Base-by-base conservation (phyloP, 2,888 invertebrate species). In the Operophtera brumata region DNA sequence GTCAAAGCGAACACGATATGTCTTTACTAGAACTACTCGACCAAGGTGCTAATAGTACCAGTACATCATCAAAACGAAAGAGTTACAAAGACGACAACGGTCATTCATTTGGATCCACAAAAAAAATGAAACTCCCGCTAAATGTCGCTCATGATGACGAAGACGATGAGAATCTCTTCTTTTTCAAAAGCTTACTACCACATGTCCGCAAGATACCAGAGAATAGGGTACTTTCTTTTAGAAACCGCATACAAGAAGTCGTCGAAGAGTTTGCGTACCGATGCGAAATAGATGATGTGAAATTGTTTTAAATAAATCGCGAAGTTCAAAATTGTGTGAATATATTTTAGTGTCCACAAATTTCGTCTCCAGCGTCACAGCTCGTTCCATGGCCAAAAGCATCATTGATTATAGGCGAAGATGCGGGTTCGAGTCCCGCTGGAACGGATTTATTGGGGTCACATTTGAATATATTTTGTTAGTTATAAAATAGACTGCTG, bases 171-270 rank as follows among this genome's bases (percentile, higher is more conserved):
- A 51, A 57, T 50, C 42, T 59, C 1, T 56, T 51, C 34, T 62
- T 62, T 28, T 54, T 62, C 2, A 62, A 62, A 42, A 62, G 59
- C 37, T 37, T 62, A n/a, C 47, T 62, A 32, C 62, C 62, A 10
- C 62, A 59, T 46, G 48, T 59, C 10, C 54, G 57, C 20, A 57
- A 59, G 42, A 59, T 62, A 53, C 59, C 59, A 13, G 52, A 54
- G 32, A 47, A 51, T 32, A 51, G 42, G 34, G 39, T 58, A 32
- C 51, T 60, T 10, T 43, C 51, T 9, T 60, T 60, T 47, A 57
- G 60, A 44, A 60, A 54, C 43, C 41, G 48, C 9, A 51, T 60
- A 30, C 60, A 60, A 46, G 46, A 52, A 43, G 26, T 52, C 4
- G 60, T 60, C 0, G 60, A 57, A 46, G 54, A 52, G 28, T 60